Percentiles rank a stretch among this genome's conserved stretches.
phyloP scores from a whole-genome alignment of 2,113 vertebrate species.

The Paraplagusia blochii region DNA sequence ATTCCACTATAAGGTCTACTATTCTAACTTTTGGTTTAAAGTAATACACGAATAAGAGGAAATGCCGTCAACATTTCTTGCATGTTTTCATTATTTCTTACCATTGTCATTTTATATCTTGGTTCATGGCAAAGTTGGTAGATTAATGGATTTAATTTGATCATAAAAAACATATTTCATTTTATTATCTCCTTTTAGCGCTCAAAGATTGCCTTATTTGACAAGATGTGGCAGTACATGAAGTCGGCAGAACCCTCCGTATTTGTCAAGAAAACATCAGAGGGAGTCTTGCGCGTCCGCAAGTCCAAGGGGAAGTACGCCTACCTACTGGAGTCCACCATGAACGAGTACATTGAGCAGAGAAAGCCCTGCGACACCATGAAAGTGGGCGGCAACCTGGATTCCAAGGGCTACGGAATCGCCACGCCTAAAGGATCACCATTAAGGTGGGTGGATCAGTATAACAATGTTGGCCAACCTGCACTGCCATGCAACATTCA shows the following conservation, averaged over 20 bases:
- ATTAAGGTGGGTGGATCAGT: slow-evolving; percentile 99
- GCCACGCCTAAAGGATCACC: slow-evolving; percentile 98
- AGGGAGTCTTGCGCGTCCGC: slow-evolving; percentile 90
- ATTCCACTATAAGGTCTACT: too few species aligned
- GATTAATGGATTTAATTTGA: too few species aligned
- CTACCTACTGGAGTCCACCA: slow-evolving; percentile 96
- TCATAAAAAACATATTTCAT: too few species aligned
- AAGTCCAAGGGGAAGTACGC: slow-evolving; percentile 99
- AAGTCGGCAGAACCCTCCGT: slow-evolving; percentile 94
- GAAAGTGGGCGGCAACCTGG: slow-evolving; percentile 98
- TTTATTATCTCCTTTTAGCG: slow-evolving; percentile 72
- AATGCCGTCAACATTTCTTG: too few species aligned
- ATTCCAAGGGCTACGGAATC: slow-evolving; percentile 98
- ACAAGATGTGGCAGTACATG: slow-evolving; percentile 99
- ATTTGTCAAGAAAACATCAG: slow-evolving; percentile 96
- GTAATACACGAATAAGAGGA: too few species aligned
- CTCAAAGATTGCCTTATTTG: slow-evolving; percentile 97
- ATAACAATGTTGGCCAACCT: slow-evolving; percentile 95
- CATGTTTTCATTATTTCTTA: too few species aligned
- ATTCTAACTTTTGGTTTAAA: too few species aligned
- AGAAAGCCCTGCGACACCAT: slow-evolving; percentile 98
- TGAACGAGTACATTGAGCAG: slow-evolving; percentile 98
- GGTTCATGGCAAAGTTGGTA: too few species aligned
- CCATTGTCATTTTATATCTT: too few species aligned
- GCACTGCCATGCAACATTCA: slow-evolving; percentile 67